Conservation (phyloP, 1,140 invertebrate genomes). For the Pogonognathellus flavescens region DNA sequence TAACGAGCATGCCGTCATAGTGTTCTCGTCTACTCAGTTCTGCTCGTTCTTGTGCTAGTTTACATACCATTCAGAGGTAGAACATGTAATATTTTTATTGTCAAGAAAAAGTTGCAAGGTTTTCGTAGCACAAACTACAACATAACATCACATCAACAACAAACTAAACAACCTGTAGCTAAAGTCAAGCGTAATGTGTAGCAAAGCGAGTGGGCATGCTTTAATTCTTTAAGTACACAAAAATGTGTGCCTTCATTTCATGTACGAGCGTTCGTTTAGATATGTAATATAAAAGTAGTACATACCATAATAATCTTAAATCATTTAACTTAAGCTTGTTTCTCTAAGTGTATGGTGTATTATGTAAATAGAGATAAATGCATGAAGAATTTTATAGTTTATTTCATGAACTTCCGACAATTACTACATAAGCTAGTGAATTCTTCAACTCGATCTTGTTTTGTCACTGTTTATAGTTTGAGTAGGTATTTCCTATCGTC, state of each 20-base stretch:
- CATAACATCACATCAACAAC: neutral
- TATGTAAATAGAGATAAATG: too few species aligned
- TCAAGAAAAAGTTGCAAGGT: constrained; percentile 44
- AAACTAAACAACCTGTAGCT: constrained; percentile 27
- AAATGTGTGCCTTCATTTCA: too few species aligned
- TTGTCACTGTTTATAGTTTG: neutral
- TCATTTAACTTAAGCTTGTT: too few species aligned
- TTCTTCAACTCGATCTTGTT: neutral
- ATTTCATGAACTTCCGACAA: too few species aligned
- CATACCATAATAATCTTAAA: too few species aligned
- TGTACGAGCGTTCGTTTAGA: too few species aligned
- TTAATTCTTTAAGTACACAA: too few species aligned
- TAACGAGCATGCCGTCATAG: too few species aligned
- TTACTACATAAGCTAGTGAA: neutral
- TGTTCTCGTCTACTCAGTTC: neutral
- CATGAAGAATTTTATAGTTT: too few species aligned
- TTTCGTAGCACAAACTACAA: constrained; percentile 6
- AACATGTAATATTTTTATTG: constrained; percentile 41
- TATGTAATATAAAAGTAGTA: too few species aligned
- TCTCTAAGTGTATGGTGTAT: too few species aligned
- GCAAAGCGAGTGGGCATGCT: neutral
- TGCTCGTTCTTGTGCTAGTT: constrained; percentile 41
- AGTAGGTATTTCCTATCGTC: too few species aligned
- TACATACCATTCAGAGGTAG: neutral
- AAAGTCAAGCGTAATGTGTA: neutral